phyloP scores from a whole-genome alignment of 1,140 invertebrate species.

The Bombus picipes region DNA sequence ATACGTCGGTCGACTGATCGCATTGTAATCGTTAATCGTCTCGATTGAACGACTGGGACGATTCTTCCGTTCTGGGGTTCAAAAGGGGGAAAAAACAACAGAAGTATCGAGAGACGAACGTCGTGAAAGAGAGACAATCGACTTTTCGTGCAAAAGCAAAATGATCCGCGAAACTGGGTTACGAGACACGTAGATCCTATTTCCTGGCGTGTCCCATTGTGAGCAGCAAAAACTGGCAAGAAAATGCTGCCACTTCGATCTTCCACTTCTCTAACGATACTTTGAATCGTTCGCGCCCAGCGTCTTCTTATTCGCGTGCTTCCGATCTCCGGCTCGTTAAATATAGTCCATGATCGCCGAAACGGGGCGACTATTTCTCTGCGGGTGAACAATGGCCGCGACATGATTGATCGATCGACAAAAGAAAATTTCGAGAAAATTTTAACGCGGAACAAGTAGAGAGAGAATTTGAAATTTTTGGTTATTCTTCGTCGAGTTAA shows the following conservation, averaged over 20 bases:
- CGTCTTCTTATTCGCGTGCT: slow-evolving; percentile 37
- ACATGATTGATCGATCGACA: slow-evolving; percentile 37
- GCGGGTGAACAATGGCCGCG: slow-evolving; percentile 23
- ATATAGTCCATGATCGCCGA: slow-evolving; percentile 24
- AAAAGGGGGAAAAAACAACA: not conserved
- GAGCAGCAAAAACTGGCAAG: slow-evolving; percentile 26
- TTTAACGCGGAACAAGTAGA: not conserved
- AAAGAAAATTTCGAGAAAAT: not conserved
- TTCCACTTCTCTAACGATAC: slow-evolving; percentile 45
- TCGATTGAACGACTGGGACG: not conserved
- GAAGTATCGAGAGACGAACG: not conserved
- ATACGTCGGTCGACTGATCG: not conserved
- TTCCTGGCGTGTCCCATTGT: slow-evolving; percentile 45
- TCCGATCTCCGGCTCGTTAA: slow-evolving; percentile 23
- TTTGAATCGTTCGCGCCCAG: slow-evolving; percentile 36
- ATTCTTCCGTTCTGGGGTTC: slow-evolving; percentile 17
- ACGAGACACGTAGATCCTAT: slow-evolving; percentile 54
- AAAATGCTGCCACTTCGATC: slow-evolving; percentile 45
- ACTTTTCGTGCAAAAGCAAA: slow-evolving; percentile 40
- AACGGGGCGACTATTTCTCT: slow-evolving; percentile 38
- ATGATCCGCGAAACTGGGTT: slow-evolving; percentile 51
- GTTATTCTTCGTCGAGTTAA: not conserved
- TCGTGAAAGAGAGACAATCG: slow-evolving; percentile 23
- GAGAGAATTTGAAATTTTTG: not conserved
- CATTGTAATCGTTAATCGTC: not conserved